Evolutionary conservation across 1,140 invertebrate genomes (phyloP).

Genomic region (Latrodectus geometricus): DNA sequence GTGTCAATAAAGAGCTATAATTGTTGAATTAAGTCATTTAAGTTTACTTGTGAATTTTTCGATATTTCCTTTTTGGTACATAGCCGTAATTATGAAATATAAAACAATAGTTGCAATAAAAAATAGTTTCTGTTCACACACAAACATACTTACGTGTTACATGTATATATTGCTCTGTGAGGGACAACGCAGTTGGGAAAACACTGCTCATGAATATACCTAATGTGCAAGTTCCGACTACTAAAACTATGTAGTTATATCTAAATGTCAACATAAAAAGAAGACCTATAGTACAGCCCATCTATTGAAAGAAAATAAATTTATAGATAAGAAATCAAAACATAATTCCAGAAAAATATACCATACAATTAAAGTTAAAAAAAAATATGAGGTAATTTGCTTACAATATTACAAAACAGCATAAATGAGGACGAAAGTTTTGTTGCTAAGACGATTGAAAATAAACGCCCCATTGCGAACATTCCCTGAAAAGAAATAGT

Average conservation of each 20-base stretch:
- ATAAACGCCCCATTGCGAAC: slow-evolving; percentile 71
- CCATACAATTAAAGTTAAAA: background rate
- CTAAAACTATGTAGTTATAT: slow-evolving; percentile 68
- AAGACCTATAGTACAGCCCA: slow-evolving; percentile 68
- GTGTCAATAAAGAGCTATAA: too few species aligned
- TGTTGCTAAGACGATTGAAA: slow-evolving; percentile 70
- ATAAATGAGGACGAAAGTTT: slow-evolving; percentile 71
- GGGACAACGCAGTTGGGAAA: slow-evolving; percentile 71
- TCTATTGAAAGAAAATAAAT: slow-evolving; percentile 61
- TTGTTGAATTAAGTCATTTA: too few species aligned
- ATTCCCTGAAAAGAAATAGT: slow-evolving; percentile 67
- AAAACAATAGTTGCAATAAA: too few species aligned
- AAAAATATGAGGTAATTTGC: slow-evolving; percentile 61
- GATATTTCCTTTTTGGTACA: too few species aligned
- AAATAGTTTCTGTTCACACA: too few species aligned
- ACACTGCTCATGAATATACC: slow-evolving; percentile 72
- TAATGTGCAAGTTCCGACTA: slow-evolving; percentile 70
- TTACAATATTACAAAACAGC: slow-evolving; percentile 72
- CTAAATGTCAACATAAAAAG: slow-evolving; percentile 69
- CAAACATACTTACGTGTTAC: slow-evolving; percentile 70
- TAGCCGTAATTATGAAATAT: too few species aligned
- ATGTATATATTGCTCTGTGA: slow-evolving; percentile 72
- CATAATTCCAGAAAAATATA: background rate
- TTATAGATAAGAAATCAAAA: background rate
- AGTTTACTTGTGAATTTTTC: too few species aligned